Base-by-base conservation (phyloP, 2,113 vertebrate genomes). In the Alouatta palliata region DNA sequence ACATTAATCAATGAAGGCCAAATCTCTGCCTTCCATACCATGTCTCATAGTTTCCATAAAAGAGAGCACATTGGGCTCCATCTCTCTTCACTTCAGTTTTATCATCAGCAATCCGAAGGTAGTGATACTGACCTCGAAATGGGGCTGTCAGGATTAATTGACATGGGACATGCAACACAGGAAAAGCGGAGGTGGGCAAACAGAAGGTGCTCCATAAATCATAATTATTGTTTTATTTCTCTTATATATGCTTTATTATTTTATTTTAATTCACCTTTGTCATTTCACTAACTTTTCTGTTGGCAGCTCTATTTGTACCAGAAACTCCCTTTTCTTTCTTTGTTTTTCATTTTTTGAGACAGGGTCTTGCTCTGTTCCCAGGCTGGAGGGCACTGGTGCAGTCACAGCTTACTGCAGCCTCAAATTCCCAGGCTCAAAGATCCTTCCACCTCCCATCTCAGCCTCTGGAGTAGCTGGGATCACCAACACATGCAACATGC, bases 1-100 rank as follows among this genome's bases (percentile, higher is more conserved):
- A 91, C 56, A 87, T 97, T 96, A 89, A 90, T 91, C 32, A 75
- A 76, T 68, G 52, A n/a, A 96, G 66, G 86, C 47, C 77, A 40
- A 82, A 85, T 73, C n/a, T 89, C 49, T 52, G n/a, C 52, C 58
- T 82, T 49, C 70, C 47, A 75, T 73, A 58, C 32, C 54, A 54
- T n/a, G 37, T 35, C 56, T 95, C 89, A 97, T 43, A 93, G n/a
- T 95, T 94, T 96, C 95, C 83, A 94, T 91, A 40, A 85, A 90
- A 80, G 47, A 92, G 43, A 91, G 8, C 30, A 56, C 20, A 4
- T 11, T 37, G 20, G 13, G 8, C 2, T 19, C 75, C 54, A 21
- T 90, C 19, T 70, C 17, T 35, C 83, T 77, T 73, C 43, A 68
- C 77, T 49, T 93, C 17, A 75, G 30, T 68, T 92, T 94, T 76